These are phyloP conservation scores for Drosophila sechellia DNA, from an alignment of 1,140 invertebrate genomes.

Conservation along the genomic window DNA sequence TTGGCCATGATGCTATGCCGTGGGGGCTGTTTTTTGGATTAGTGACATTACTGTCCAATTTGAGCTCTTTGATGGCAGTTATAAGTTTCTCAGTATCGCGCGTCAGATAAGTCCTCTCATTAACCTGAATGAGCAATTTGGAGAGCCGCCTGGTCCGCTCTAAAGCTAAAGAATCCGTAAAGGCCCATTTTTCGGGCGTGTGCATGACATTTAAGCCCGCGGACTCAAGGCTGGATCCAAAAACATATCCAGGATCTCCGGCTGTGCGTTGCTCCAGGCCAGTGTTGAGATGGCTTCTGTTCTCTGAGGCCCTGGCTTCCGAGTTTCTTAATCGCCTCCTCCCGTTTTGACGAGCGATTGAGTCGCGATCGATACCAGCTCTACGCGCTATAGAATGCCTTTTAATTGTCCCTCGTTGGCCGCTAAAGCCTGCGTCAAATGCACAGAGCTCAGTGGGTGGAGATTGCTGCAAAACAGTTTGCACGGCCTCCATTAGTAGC, in stretches of 20 bases:
- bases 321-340: slow-evolving; percentile 4
- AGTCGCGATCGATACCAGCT: slow-evolving; percentile 27
- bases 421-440: neutral
- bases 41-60: neutral
- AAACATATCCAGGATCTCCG: neutral
- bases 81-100: neutral
- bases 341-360: slow-evolving; percentile 23
- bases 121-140: neutral
- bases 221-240: neutral
- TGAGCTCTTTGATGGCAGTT: neutral
- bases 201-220: neutral
- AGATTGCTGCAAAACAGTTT: slow-evolving; percentile 3
- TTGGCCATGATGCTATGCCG: neutral
- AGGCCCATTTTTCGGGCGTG: no score
- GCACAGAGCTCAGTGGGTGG: no score
- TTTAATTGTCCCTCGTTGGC: neutral
- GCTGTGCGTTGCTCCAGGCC: neutral
- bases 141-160: neutral
- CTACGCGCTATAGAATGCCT: neutral
- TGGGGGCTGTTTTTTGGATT: no score
- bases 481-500: slow-evolving; percentile 21
- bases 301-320: neutral
- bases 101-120: slow-evolving; percentile 6
- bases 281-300: neutral
- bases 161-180: neutral